phyloP scores from a whole-genome alignment of 2,113 vertebrate species.

The Copsychus sechellarum region DNA sequence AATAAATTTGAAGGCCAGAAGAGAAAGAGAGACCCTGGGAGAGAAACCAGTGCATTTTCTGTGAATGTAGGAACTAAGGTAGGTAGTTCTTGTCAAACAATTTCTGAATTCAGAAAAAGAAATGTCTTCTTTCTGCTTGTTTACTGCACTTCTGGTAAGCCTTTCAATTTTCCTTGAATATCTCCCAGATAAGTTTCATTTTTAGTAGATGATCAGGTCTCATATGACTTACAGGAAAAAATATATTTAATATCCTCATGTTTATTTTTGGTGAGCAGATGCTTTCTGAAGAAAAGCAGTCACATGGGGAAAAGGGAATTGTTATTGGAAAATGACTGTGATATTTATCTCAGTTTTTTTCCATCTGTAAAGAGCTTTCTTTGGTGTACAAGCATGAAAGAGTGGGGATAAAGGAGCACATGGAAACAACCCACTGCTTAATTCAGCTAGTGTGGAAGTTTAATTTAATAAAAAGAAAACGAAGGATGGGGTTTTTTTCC shows the following conservation, averaged over 20 bases:
- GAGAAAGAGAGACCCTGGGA: background rate
- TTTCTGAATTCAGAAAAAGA: background rate
- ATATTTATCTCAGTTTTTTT: background rate
- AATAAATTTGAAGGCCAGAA: background rate
- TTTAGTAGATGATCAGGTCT: constrained; percentile 3
- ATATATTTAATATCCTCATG: background rate
- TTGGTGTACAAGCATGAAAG: background rate
- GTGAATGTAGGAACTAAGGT: background rate
- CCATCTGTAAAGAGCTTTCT: background rate
- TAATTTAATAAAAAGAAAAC: background rate
- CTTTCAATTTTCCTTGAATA: background rate
- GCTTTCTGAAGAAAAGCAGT: background rate
- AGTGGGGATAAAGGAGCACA: background rate
- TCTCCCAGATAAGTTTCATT: background rate
- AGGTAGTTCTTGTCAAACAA: background rate
- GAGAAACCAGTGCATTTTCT: background rate
- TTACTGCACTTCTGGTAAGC: background rate
- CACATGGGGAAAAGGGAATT: background rate
- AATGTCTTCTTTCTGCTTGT: background rate
- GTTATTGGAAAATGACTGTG: background rate
- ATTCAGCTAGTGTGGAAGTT: background rate
- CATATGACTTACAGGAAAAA: background rate
- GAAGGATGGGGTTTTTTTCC: background rate
- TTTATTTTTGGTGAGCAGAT: background rate
- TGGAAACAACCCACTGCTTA: background rate